Evolutionary conservation across 2,113 vertebrate genomes (phyloP).

Genomic region (Vidua chalybeata): DNA sequence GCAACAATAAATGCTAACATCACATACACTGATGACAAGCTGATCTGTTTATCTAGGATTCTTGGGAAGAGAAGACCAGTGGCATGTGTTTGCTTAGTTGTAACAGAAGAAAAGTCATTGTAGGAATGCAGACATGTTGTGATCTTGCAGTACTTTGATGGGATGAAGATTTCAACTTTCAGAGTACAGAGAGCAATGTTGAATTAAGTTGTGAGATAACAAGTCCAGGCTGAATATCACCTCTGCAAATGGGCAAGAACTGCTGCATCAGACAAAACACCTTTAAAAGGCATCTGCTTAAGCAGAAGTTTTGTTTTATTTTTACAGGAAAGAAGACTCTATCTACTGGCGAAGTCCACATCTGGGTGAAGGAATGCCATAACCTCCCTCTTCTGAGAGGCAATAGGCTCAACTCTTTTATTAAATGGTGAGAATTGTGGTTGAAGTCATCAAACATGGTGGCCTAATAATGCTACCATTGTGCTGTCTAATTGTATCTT

Average conservation of each 20-base stretch:
- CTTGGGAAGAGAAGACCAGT: background rate
- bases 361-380: constrained; percentile 94
- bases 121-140: background rate
- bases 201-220: background rate
- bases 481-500: background rate
- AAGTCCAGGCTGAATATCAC: background rate
- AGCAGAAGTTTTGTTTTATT: background rate
- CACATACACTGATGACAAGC: background rate
- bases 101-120: background rate
- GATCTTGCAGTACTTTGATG: background rate
- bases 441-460: background rate
- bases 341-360: constrained; percentile 86
- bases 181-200: background rate
- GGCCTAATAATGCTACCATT: background rate
- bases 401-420: constrained; percentile 86
- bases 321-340: constrained; percentile 77
- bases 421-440: constrained; percentile 85
- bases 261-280: background rate
- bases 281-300: background rate
- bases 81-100: background rate
- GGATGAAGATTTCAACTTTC: background rate
- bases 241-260: background rate
- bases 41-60: background rate
- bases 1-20: background rate
- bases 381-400: constrained; percentile 82